Base-by-base conservation (phyloP, 2,888 invertebrate genomes). In the Strigamia transsilvanica region DNA sequence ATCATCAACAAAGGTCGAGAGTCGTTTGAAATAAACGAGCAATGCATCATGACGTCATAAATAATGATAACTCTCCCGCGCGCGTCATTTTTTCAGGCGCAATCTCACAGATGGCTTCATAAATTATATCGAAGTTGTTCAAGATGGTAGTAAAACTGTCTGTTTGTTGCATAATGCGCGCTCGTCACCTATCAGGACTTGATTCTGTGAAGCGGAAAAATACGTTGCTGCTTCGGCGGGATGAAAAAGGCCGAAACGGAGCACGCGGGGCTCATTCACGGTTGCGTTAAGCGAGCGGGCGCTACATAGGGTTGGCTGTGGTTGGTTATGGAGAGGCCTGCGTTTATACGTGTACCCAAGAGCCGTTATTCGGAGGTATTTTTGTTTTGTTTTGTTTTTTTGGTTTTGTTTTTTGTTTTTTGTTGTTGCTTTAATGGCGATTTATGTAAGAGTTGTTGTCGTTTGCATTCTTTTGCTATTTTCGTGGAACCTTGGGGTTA, bases 311-410 rank as follows among this genome's bases (percentile, higher is more conserved):
- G 10, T 61, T 61, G 4, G 42, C 4, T 34, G 46, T 7, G 5
- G 46, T 46, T 13, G 6, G n/a, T 5, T 51, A 83, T 83, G 83
- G 66, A 83, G 41, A 82, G 83, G 42, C 83, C 83, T 41, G 82
- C 83, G 23, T 83, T 83, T 27, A 73, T 83, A 18, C 51, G 83
- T 0, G 41, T 83, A 7, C 83, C 83, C 1, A 82, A 77, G 38
- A 83, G 82, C 23, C 46, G 80, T 23, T 66, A 66, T 32, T 66
- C 66, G 9, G 6, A 23, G 66, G 66, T 66, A 66, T 32, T 23
- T 66, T 23, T 13, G 27, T 66, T 23, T 66, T 15, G 32, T 27
- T 66, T 66, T 66, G 4, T 51, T 6, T 6, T 4, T 1, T 13
- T 6, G 18, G 18, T n/a, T 2, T 15, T 51, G n/a, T 23, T 7